These are phyloP conservation scores for Morone chrysops DNA, from an alignment of 2,113 vertebrate genomes.

Conservation along the genomic window DNA sequence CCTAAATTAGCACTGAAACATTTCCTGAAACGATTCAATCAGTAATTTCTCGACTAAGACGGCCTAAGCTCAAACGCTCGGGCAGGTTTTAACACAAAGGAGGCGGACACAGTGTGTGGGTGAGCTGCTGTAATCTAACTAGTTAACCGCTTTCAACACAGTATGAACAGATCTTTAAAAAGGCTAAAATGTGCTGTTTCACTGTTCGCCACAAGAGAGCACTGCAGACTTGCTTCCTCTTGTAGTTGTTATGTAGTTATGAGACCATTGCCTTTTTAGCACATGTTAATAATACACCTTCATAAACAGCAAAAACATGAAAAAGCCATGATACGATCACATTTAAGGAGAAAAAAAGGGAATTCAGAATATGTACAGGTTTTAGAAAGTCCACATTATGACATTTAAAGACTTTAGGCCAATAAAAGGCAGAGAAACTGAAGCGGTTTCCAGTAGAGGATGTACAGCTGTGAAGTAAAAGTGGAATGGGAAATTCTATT, in stretches of 20 bases:
- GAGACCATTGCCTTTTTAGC: background rate
- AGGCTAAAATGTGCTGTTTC: background rate
- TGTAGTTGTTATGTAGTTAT: background rate
- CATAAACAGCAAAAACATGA: background rate
- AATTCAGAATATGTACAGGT: background rate
- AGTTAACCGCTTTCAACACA: background rate
- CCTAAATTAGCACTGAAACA: background rate
- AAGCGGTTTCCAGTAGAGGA: background rate
- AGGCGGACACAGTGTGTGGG: background rate
- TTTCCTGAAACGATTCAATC: background rate
- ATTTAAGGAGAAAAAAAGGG: background rate
- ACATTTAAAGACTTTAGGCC: background rate
- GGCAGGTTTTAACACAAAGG: background rate
- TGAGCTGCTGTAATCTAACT: background rate
- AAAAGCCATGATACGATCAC: background rate
- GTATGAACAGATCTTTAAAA: too few species aligned
- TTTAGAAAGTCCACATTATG: background rate
- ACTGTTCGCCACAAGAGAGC: conserved; percentile 35
- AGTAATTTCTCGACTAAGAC: background rate
- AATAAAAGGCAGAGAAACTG: background rate
- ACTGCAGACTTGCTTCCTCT: conserved; percentile 11
- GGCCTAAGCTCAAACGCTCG: background rate
- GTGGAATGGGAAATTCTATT: background rate
- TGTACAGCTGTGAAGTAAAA: background rate
- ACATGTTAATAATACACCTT: too few species aligned